Evolutionary conservation across 2,888 invertebrate species (phyloP).

Genomic region (Phoenoteleia sp.): DNA sequence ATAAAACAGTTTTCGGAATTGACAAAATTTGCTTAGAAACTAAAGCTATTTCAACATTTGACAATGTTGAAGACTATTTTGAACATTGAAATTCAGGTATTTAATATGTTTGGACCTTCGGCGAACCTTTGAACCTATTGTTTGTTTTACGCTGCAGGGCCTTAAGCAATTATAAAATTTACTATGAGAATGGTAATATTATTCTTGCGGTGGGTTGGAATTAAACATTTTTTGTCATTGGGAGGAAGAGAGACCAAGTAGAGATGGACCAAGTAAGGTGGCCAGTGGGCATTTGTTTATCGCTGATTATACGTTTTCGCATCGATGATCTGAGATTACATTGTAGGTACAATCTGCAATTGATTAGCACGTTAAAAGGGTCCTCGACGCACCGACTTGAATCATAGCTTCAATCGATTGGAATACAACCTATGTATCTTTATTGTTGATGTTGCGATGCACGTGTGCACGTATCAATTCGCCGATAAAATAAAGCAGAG

Average conservation of each 20-base stretch:
- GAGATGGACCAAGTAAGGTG: conserved; percentile 2
- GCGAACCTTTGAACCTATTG: no score
- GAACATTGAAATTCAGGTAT: no score
- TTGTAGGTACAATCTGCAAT: conserved; percentile 59
- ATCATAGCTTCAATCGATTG: conserved; percentile 71
- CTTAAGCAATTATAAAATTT: no score
- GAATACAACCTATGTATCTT: conserved; percentile 60
- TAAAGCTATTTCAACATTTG: no score
- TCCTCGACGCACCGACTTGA: conserved; percentile 64
- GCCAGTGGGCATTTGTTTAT: conserved; percentile 46
- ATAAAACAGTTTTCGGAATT: no score
- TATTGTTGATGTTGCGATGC: conserved; percentile 48
- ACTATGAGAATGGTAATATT: no score
- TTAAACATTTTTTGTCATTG: background rate
- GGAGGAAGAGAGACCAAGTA: background rate
- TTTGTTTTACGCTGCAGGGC: no score
- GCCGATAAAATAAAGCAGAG: conserved; percentile 45
- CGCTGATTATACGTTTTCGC: conserved; percentile 65
- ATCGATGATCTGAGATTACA: conserved; percentile 63
- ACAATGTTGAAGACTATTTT: no score
- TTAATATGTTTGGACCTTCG: no score
- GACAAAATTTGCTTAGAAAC: no score
- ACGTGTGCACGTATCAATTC: conserved; percentile 31
- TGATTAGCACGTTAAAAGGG: conserved; percentile 72
- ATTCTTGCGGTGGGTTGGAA: no score